Conservation (phyloP, 2,888 invertebrate species). For the Nemurella pictetii region DNA sequence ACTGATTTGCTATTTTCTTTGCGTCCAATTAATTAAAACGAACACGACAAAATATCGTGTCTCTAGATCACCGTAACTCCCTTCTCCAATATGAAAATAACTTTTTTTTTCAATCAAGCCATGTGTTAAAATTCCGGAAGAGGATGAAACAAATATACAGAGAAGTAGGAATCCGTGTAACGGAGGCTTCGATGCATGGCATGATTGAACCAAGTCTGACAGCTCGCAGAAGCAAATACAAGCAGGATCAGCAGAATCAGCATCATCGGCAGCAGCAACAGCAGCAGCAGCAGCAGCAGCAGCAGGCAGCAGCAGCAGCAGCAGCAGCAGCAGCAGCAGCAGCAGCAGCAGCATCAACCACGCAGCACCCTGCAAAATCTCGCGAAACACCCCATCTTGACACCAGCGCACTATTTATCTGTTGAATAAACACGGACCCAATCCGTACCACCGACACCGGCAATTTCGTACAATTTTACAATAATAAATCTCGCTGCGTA, state of each 20-base stretch:
- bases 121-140: conserved; percentile 29
- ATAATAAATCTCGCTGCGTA: not conserved
- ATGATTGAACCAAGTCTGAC: not conserved
- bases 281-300: too few relatives aligned
- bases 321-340: too few relatives aligned
- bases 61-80: not conserved
- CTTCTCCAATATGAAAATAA: not conserved
- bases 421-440: not conserved
- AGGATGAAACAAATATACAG: conserved; percentile 23
- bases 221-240: not conserved
- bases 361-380: not conserved
- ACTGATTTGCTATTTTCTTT: not conserved
- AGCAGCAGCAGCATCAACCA: not conserved
- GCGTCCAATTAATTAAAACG: not conserved
- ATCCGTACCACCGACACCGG: not conserved
- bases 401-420: not conserved
- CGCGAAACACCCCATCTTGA: not conserved
- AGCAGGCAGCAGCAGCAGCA: too few relatives aligned
- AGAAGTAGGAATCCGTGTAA: not conserved
- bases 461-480: not conserved
- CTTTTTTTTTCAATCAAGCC: conserved; percentile 15
- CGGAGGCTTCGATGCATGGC: not conserved
- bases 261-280: too few relatives aligned
- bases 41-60: not conserved
- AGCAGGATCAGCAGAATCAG: too few relatives aligned